phyloP scores from a whole-genome alignment of 2,888 invertebrate genomes.

The Gisinianus flammeolus region DNA sequence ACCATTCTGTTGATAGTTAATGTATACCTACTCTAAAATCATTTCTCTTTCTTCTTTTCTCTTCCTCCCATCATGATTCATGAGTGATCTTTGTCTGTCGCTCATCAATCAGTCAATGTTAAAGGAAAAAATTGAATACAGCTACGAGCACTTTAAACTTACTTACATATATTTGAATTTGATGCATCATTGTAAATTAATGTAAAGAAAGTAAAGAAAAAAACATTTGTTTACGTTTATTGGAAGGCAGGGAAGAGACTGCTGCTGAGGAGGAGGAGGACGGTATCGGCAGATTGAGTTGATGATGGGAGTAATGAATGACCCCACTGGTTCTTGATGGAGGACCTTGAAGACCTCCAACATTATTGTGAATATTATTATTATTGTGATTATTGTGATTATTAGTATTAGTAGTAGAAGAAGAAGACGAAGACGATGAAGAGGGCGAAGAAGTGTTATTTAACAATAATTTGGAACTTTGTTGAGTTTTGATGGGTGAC shows the following conservation, averaged over 20 bases:
- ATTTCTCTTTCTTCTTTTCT: too few relatives aligned
- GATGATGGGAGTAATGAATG: slow-evolving; percentile 54
- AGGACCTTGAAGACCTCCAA: slow-evolving; percentile 1
- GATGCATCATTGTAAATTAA: background rate
- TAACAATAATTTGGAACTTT: slow-evolving; percentile 3
- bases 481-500: background rate
- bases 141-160: too few relatives aligned
- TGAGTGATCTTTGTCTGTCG: too few relatives aligned
- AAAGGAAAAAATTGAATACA: too few relatives aligned
- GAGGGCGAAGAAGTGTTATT: background rate
- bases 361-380: slow-evolving; percentile 37
- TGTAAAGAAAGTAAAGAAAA: slow-evolving; percentile 7
- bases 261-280: background rate
- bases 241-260: slow-evolving; percentile 50
- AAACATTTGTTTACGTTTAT: slow-evolving; percentile 22
- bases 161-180: too few relatives aligned
- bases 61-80: too few relatives aligned
- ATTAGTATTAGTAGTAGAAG: background rate
- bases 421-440: background rate
- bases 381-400: slow-evolving; percentile 33
- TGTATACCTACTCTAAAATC: too few relatives aligned
- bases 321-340: slow-evolving; percentile 51
- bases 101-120: too few relatives aligned
- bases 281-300: background rate
- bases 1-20: too few relatives aligned